Evolutionary conservation across 2,888 invertebrate species (phyloP), one percentile per base, ranked within the genome.

Genomic region (Linnaemya tessellans): DNA sequence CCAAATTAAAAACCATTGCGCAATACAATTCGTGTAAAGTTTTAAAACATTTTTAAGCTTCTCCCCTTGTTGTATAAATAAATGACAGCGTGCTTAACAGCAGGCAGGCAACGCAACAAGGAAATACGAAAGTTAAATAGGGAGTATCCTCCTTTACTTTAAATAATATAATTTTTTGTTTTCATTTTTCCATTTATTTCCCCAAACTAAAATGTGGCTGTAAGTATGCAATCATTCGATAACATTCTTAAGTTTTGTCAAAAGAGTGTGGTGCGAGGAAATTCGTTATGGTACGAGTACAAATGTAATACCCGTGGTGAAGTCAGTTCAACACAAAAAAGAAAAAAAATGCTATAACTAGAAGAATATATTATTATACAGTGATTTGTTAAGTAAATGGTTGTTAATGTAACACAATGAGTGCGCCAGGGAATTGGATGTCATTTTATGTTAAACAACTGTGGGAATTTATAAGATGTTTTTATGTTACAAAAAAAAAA

Each of bases 341-440:
- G 9, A 30, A 30, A 49, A 35, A 60, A 13, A 41, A 43, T 58
- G 73, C 60, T n/a, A 62, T 74, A 58, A 67, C 58, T 22, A 49
- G 8, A 58, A 46, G 58, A 46, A 46, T 58, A 0, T 54, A 70
- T 62, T 51, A 70, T 70, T 70, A 43, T 15, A 25, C 18, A 68
- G 78, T 60, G 78, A 68, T 78, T 68, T 78, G 78, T 68, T 68
- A 43, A 49, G 56, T 30, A 67, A 65, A 62, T 46, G 46, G 11
- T 30, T 78, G 75, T 35, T 30, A 65, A 20, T 65, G 35, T 5
- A 35, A 35, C 25, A 20, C 25, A 41, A n/a, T 54, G 18, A 15
- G 18, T 22, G 11, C 4, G 20, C 3, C 20, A 20, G 54, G 49
- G 49, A 60, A n/a, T 75, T 71, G 38, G 30, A 22, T 49, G 18